A percentile compares a stretch with the other conserved stretches of the same genome.
Conservation (phyloP, 2,888 invertebrate species). For the Drosophila paramelanica region DNA sequence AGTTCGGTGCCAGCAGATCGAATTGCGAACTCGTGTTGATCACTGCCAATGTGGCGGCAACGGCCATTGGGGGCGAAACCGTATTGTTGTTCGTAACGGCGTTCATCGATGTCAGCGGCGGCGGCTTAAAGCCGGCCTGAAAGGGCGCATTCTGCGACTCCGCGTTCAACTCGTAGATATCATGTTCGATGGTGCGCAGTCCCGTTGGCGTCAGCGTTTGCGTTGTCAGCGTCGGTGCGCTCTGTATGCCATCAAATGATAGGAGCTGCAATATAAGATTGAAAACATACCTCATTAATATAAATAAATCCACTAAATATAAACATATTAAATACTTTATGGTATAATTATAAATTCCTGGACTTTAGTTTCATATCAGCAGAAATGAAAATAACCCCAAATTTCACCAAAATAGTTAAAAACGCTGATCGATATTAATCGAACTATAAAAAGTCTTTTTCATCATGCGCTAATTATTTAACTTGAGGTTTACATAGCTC, state of each 20-base stretch:
- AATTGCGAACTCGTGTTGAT: constrained; percentile 35
- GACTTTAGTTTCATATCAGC: no score
- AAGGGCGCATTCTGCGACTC: constrained; percentile 91
- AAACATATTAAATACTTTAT: no score
- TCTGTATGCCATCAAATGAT: constrained; percentile 93
- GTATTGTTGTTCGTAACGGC: constrained; percentile 26
- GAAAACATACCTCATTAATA: background rate
- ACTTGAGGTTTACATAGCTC: no score
- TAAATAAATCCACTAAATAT: background rate
- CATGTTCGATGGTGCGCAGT: constrained; percentile 95
- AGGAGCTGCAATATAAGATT: constrained; percentile 89
- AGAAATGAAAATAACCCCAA: no score
- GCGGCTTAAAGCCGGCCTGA: constrained; percentile 97
- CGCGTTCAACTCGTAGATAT: constrained; percentile 93
- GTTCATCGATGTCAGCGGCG: constrained; percentile 88
- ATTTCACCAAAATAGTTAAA: background rate
- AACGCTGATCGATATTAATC: background rate
- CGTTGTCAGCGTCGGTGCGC: constrained; percentile 96
- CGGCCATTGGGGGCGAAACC: constrained; percentile 26
- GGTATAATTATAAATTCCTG: no score
- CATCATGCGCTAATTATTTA: no score
- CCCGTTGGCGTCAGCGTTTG: constrained; percentile 97
- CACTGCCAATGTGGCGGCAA: constrained; percentile 25
- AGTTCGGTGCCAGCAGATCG: constrained; percentile 36
- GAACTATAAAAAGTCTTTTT: background rate